A percentile compares a stretch with the other conserved stretches of the same genome.
phyloP scores from a whole-genome alignment of 2,797 vertebrate genomes.

The Buceros bicornis region DNA sequence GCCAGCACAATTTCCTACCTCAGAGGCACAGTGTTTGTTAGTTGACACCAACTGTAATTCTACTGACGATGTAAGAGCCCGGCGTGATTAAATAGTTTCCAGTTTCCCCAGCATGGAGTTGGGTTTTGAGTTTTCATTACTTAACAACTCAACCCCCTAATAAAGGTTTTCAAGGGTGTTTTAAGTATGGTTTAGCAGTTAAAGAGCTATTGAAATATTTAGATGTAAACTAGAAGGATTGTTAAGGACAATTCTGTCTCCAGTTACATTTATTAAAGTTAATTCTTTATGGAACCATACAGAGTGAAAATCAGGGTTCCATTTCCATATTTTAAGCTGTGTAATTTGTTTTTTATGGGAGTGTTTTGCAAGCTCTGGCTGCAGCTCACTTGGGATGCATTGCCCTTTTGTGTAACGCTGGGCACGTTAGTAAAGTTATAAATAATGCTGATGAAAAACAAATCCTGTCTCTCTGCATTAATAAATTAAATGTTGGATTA shows the following conservation, averaged over 20 bases:
- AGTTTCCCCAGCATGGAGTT: background rate
- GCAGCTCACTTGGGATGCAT: background rate
- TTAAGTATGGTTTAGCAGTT: background rate
- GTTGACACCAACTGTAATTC: background rate
- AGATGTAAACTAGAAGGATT: background rate
- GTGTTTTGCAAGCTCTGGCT: slow-evolving; percentile 10
- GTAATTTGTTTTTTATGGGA: slow-evolving; percentile 5
- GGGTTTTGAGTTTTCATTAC: background rate
- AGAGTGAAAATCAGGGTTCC: background rate
- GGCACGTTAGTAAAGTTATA: background rate
- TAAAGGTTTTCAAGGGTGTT: background rate
- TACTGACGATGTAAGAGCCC: accelerated
- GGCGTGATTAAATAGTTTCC: background rate
- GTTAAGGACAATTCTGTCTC: background rate
- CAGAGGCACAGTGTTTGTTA: background rate
- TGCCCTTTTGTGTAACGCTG: background rate
- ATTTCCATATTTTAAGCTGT: background rate
- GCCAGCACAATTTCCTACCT: background rate
- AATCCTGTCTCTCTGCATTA: background rate
- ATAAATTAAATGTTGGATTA: background rate
- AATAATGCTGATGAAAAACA: background rate
- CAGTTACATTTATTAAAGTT: background rate
- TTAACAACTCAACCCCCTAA: background rate
- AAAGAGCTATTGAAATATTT: background rate
- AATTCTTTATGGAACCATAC: background rate